These are phyloP conservation scores for Myoxocephalus aenaeus DNA, from an alignment of 2,797 vertebrate species.

Conservation along the genomic window DNA sequence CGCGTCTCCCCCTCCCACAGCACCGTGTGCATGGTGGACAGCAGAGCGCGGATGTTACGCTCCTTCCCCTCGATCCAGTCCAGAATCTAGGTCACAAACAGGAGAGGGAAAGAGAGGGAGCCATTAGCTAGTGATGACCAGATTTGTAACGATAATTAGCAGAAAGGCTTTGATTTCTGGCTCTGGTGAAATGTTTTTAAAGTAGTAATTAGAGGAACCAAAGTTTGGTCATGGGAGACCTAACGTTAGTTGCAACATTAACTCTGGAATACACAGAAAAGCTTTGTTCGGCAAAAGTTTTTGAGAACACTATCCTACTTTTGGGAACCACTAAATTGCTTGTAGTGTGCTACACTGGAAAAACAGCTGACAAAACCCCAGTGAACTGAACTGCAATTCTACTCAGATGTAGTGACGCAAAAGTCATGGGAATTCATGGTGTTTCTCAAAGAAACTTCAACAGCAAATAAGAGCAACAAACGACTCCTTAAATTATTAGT, in stretches of 20 bases:
- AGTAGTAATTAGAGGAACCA: constrained; percentile 44
- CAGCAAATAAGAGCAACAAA: constrained; percentile 14
- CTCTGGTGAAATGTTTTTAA: constrained; percentile 34
- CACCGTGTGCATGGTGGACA: constrained; percentile 98
- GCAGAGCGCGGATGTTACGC: constrained; percentile 95
- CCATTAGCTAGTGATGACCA: constrained; percentile 26
- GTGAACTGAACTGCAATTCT: constrained; percentile 12
- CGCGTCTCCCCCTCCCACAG: constrained; percentile 97
- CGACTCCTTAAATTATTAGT: not conserved
- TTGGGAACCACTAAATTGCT: constrained; percentile 37
- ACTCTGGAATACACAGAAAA: constrained; percentile 36
- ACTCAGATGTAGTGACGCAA: constrained; percentile 12
- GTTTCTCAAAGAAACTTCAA: constrained; percentile 2
- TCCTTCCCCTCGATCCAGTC: constrained; percentile 99
- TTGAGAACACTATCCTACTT: constrained; percentile 35
- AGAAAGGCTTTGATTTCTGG: constrained; percentile 37
- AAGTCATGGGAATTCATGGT: not conserved
- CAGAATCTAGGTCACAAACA: constrained; percentile 86
- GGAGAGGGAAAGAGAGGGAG: not conserved
- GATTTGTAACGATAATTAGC: constrained; percentile 49
- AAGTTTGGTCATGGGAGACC: constrained; percentile 52
- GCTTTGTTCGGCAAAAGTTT: constrained; percentile 39
- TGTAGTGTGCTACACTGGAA: constrained; percentile 24
- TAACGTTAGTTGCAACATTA: constrained; percentile 38
- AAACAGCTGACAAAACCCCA: constrained; percentile 16